Base-by-base conservation (phyloP, 2,797 vertebrate genomes). In the Iguana delicatissima region DNA sequence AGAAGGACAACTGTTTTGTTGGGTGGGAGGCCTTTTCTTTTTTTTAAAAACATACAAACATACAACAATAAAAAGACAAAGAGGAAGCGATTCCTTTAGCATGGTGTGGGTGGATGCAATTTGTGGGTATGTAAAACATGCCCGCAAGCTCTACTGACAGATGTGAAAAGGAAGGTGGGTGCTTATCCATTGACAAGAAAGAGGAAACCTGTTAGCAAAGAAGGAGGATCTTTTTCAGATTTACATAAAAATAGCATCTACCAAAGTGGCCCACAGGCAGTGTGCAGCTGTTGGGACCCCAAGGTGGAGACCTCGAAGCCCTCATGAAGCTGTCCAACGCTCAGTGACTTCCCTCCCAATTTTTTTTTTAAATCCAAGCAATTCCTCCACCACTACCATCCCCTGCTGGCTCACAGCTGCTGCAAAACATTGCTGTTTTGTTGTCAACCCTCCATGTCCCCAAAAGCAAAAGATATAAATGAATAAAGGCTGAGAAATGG, bases 81-180 rank as follows among this genome's bases (percentile, higher is more conserved):
- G 55, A 64, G 89, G 85, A 83, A 87, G 38, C 67, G n/a, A 52
- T 83, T 55, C 4, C 69, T 80, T 46, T 74, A 32, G 57, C n/a
- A 62, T 16, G 4, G 16, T 3, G 7, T 26, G 20, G 38, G 59
- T 42, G 81, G 35, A 59, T 83, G 14, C 50, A 29, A 76, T 74
- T 76, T 42, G n/a, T 64, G 59, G 3, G 0, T 73, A 24, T 13
- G 10, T 72, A 46, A 72, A 42, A 18, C 62, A 89, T n/a, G 16
- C 29, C 22, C 14, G 6, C 62, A 29, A 3, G 62, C 12, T 35
- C n/a, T 32, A 0, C 38, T 89, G 52, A 7, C 32, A 55, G 20
- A 80, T 55, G 24, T 7, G 35, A 20, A 62, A n/a, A 26, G 35
- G 5, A 77, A 55, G 55, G 38, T 86, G 10, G 35, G 22, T 13